Evolutionary conservation across 2,113 vertebrate species (phyloP).

Genomic region (Embiotoca jacksoni): DNA sequence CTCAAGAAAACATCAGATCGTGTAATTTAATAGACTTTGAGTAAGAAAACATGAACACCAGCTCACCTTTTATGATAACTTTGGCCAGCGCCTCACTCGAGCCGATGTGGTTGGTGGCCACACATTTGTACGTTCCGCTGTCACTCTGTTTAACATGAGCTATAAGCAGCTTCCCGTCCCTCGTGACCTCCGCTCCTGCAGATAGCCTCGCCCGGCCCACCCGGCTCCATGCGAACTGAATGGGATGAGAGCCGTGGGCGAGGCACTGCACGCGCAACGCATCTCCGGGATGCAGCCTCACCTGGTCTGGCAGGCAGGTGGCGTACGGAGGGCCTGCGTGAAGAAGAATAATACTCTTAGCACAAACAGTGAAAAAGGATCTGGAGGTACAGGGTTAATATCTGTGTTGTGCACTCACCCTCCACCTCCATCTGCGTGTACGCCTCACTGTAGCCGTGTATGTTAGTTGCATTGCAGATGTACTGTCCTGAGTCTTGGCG

Average conservation of each 20-base stretch:
- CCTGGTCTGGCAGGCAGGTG: constrained; percentile 88
- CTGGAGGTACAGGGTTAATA: not conserved
- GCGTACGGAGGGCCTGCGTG: constrained; percentile 90
- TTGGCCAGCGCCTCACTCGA: constrained; percentile 82
- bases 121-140: constrained; percentile 90
- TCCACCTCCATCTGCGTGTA: constrained; percentile 93
- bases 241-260: constrained; percentile 91
- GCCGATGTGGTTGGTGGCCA: constrained; percentile 90
- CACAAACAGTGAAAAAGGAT: not conserved
- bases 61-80: constrained; percentile 88
- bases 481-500: constrained; percentile 98
- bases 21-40: not conserved
- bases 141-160: constrained; percentile 64
- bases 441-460: constrained; percentile 84
- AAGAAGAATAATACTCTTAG: not conserved
- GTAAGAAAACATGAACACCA: not conserved
- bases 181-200: constrained; percentile 6
- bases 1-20: not conserved
- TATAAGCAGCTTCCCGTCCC: constrained; percentile 83
- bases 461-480: constrained; percentile 95
- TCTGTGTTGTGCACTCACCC: constrained; percentile 83
- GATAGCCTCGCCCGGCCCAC: constrained; percentile 83
- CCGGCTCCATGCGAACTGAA: constrained; percentile 89
- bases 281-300: constrained; percentile 78
- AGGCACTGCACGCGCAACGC: constrained; percentile 89